These are phyloP conservation scores for Zaprionus capensis DNA, from an alignment of 1,140 invertebrate species.

Conservation along the genomic window DNA sequence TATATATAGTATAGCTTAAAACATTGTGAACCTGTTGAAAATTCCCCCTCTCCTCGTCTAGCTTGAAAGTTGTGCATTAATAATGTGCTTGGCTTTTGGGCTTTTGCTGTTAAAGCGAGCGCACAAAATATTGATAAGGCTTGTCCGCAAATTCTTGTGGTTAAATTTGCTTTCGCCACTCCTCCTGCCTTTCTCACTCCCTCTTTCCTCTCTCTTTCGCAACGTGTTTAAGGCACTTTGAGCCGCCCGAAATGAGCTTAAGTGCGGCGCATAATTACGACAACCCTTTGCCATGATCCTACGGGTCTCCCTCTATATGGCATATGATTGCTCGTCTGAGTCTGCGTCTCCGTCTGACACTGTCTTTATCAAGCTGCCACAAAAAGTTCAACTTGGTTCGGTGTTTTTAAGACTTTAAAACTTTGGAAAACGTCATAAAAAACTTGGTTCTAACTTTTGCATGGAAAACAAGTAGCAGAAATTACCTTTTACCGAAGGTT, in stretches of 20 bases:
- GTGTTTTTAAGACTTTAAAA: slow-evolving; percentile 53
- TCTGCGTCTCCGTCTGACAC: neutral
- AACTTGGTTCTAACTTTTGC: slow-evolving; percentile 47
- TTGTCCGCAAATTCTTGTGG: slow-evolving; percentile 59
- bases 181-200: neutral
- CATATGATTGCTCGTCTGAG: slow-evolving; percentile 13
- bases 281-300: slow-evolving; percentile 34
- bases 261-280: slow-evolving; percentile 33
- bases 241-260: slow-evolving; percentile 11
- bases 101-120: slow-evolving; percentile 25
- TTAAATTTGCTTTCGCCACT: slow-evolving; percentile 3
- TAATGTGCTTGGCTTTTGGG: slow-evolving; percentile 26
- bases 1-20: slow-evolving; percentile 19
- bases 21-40: slow-evolving; percentile 37
- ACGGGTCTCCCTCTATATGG: slow-evolving; percentile 3
- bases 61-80: slow-evolving; percentile 17
- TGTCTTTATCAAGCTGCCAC: slow-evolving; percentile 27
- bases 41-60: neutral
- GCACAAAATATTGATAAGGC: slow-evolving; percentile 66
- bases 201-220: neutral
- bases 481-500: no score
- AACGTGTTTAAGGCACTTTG: slow-evolving; percentile 40
- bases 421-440: slow-evolving; percentile 33
- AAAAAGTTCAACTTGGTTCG: slow-evolving; percentile 39
- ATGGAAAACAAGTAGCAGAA: neutral